phyloP scores from a whole-genome alignment of 2,113 vertebrate species.

The Pseudopipra pipra region DNA sequence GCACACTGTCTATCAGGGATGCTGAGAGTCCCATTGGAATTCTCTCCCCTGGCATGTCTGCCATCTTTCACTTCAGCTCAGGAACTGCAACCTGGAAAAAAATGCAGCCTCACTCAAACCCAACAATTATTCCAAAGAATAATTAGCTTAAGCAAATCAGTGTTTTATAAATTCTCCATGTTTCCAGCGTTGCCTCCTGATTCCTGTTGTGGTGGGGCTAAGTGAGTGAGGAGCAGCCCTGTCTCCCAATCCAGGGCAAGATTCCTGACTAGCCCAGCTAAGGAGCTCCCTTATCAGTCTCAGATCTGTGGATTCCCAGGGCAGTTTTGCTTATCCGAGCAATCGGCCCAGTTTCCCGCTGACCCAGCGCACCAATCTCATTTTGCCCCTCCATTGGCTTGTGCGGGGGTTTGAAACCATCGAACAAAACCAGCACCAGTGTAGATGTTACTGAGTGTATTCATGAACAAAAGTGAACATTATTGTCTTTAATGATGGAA shows the following conservation, averaged over 20 bases:
- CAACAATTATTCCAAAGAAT: rapidly evolving
- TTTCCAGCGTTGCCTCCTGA: neutral
- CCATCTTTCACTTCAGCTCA: neutral
- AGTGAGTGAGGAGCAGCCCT: neutral
- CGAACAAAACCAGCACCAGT: neutral
- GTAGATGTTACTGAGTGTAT: neutral
- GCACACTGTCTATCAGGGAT: neutral
- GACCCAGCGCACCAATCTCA: rapidly evolving
- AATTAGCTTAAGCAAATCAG: neutral
- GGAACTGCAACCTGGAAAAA: neutral
- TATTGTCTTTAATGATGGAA: neutral
- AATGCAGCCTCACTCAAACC: neutral
- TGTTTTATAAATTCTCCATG: neutral
- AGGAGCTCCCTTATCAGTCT: neutral
- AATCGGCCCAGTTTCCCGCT: neutral
- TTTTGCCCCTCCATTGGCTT: neutral
- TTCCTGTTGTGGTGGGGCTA: neutral
- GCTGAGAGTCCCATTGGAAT: neutral
- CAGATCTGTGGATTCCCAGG: neutral
- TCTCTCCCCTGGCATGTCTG: neutral
- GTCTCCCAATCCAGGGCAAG: neutral
- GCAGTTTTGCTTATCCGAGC: neutral
- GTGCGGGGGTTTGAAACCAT: neutral
- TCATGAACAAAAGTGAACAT: neutral
- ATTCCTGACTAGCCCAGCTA: neutral